Evolutionary conservation across 2,797 vertebrate genomes (phyloP).

Genomic region (Sibirionetta formosa): DNA sequence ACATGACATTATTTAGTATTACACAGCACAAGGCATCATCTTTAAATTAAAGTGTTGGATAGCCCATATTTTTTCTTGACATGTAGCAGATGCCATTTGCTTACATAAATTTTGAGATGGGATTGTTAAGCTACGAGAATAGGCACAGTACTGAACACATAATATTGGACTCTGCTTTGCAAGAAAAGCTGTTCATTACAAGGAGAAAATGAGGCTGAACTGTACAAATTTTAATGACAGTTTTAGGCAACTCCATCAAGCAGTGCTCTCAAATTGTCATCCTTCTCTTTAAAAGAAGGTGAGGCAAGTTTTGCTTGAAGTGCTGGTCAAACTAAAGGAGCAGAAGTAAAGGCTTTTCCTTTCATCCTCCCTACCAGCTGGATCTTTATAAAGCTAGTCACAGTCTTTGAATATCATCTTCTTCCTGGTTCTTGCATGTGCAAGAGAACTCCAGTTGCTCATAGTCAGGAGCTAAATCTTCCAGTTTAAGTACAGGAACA

Average conservation of each 20-base stretch:
- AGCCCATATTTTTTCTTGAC: slow-evolving; percentile 49
- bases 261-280: background rate
- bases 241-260: background rate
- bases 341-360: background rate
- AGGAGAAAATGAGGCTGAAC: background rate
- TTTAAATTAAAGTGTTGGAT: slow-evolving; percentile 59
- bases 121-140: slow-evolving; percentile 9
- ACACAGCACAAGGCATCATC: slow-evolving; percentile 56
- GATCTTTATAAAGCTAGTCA: background rate
- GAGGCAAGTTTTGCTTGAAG: background rate
- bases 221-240: background rate
- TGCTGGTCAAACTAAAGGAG: background rate
- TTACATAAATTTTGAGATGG: slow-evolving; percentile 40
- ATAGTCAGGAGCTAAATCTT: background rate
- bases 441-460: background rate
- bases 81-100: slow-evolving; percentile 55
- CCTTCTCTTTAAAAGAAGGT: background rate
- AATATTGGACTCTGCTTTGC: background rate
- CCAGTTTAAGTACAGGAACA: background rate
- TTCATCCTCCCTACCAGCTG: background rate
- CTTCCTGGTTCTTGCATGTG: background rate
- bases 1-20: slow-evolving; percentile 73
- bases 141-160: background rate
- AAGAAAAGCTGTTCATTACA: background rate
- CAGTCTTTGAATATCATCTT: background rate